Conservation (phyloP, 23 tunicate genomes). For the Ciona savignyi region DNA sequence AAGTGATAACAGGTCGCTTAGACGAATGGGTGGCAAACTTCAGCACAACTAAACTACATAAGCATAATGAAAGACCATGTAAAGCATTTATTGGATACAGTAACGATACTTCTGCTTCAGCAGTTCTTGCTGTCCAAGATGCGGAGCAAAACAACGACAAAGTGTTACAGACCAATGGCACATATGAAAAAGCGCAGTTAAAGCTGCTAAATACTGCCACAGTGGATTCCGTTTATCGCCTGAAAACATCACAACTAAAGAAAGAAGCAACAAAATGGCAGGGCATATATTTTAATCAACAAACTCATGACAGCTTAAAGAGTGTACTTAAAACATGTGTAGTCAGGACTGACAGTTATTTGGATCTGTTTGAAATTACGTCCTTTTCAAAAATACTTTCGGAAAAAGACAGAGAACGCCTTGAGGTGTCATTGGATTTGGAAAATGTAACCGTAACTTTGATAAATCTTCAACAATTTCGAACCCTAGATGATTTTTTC, state of each 20-base stretch:
- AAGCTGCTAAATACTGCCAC: conserved; percentile 46
- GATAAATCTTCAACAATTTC: conserved; percentile 55
- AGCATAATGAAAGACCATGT: not conserved
- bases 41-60: not conserved
- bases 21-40: conserved; percentile 51
- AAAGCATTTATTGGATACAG: conserved; percentile 48
- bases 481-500: conserved; percentile 40
- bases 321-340: not conserved
- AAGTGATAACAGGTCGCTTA: conserved; percentile 8
- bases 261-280: conserved; percentile 14
- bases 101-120: conserved; percentile 55
- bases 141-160: not conserved
- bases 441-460: conserved; percentile 22
- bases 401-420: conserved; percentile 28
- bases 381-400: conserved; percentile 50
- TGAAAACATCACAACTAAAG: conserved; percentile 22
- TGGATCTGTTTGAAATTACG: conserved; percentile 31
- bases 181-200: not conserved
- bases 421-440: conserved; percentile 22
- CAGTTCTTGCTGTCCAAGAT: conserved; percentile 20
- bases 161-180: not conserved
- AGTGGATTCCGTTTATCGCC: conserved; percentile 46
- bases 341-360: not conserved
- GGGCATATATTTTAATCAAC: conserved; percentile 24
- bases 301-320: conserved; percentile 37